Conservation (phyloP, 2,888 invertebrate genomes). For the Conomelus anceps region DNA sequence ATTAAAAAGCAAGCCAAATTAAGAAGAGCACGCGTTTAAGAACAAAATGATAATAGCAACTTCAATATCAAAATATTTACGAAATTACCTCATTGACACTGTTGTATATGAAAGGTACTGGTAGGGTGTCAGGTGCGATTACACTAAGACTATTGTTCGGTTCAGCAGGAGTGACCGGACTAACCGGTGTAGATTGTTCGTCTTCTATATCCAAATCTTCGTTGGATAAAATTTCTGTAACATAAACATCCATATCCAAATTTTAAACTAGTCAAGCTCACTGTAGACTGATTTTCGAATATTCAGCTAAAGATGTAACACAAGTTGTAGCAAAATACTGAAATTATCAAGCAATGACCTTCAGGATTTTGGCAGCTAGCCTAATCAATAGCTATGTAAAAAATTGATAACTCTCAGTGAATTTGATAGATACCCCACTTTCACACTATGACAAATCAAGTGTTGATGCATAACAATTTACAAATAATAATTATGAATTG, state of each 20-base stretch:
- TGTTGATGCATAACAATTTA: no score
- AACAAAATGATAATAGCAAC: background rate
- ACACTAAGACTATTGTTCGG: conserved; percentile 27
- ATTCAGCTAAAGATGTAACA: background rate
- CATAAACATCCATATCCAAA: background rate
- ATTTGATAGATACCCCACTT: no score
- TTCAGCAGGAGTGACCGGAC: conserved; percentile 41
- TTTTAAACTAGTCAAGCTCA: no score
- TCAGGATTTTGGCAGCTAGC: background rate
- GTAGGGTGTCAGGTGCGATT: conserved; percentile 28
- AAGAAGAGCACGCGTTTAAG: background rate
- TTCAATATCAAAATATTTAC: background rate
- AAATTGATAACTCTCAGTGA: no score
- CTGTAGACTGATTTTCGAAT: background rate
- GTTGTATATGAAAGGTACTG: conserved; percentile 30
- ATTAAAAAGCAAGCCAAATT: no score
- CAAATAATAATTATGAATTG: no score
- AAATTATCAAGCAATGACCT: background rate
- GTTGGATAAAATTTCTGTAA: conserved; percentile 3
- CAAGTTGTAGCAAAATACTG: background rate
- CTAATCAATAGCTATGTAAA: no score
- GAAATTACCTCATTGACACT: conserved; percentile 26
- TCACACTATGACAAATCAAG: no score
- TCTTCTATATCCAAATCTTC: conserved; percentile 40
- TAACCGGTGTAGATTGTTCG: conserved; percentile 54